Evolutionary conservation across 2,113 vertebrate species (phyloP).

Genomic region (Burhinus oedicnemus): DNA sequence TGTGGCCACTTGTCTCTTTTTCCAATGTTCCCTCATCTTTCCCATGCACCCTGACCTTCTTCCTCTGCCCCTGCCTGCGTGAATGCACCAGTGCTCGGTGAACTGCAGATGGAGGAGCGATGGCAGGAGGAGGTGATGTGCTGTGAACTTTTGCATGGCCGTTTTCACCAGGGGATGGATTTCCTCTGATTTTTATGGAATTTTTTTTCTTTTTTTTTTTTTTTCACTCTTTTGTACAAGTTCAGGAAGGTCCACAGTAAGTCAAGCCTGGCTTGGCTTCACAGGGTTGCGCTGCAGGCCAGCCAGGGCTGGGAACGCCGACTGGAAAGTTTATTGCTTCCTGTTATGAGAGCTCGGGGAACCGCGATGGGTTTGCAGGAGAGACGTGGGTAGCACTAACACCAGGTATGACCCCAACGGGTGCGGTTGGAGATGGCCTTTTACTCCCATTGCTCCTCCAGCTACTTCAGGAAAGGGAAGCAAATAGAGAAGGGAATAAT

Average conservation of each 20-base stretch:
- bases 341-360: constrained; percentile 50
- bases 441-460: background rate
- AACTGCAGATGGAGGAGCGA: background rate
- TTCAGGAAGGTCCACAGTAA: background rate
- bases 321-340: constrained; percentile 54
- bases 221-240: background rate
- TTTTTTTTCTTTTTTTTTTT: background rate
- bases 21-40: background rate
- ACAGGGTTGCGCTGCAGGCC: background rate
- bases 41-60: background rate
- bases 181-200: constrained; percentile 14
- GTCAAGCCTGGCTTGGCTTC: constrained; percentile 16
- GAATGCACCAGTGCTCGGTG: background rate
- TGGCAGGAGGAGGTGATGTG: background rate
- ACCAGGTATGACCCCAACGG: background rate
- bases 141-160: fast-evolving
- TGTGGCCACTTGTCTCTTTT: background rate
- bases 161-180: background rate
- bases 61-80: background rate
- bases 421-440: background rate
- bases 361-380: background rate
- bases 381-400: background rate
- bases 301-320: background rate
- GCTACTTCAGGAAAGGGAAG: constrained; percentile 62
- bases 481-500: constrained; percentile 27